Base-by-base conservation (phyloP, 2,797 vertebrate species). In the Parauchenoglanis punctatus region DNA sequence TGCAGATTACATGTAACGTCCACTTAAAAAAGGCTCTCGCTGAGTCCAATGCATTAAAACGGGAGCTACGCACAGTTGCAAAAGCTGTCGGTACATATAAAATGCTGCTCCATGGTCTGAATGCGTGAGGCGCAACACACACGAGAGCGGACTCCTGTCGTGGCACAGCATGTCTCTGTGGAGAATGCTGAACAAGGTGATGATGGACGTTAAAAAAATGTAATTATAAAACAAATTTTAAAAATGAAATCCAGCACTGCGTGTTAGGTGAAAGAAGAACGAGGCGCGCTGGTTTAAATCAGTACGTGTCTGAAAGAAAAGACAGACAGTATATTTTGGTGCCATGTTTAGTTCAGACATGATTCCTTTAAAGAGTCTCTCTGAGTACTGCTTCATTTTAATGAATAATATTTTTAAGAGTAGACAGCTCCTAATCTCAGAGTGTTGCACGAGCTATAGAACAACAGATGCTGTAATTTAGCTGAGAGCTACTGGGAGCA, bases 31-130 rank as follows among this genome's bases (percentile, higher is more conserved):
- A 84, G 44, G 77, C 52, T 80, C 28, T 80, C 18, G 4, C 31
- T 80, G 31, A 88, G 70, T 20, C 80, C 67, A 80, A 77, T 49
- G 72, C 52, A 67, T 52, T 83, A 58, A 46, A 85, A 88, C 40
- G 31, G 56, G 46, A 23, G 46, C n/a, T 61, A 18, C 18, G 59
- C 35, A 78, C 67, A 81, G 68, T 63, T 65, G 59, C 31, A 59
- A 7, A 59, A 20, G 75, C 46, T 35, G 81, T 11, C 59, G 4
- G 8, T 44, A 18, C 40, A 40, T 25, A 84, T 61, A n/a, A 68
- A 72, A 31, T 23, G 25, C 4, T 70, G 25, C 7, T 12, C 63
- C n/a, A 31, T 15, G 1, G 75, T 8, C 49, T 54, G 1, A 77
- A 56, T 31, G 8, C 49, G 0, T 23, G n/a, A 59, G 68, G 52